Evolutionary conservation across 2,113 vertebrate species (phyloP), one percentile per base, ranked within the genome.

Genomic region (Ctenodactylus gundi): DNA sequence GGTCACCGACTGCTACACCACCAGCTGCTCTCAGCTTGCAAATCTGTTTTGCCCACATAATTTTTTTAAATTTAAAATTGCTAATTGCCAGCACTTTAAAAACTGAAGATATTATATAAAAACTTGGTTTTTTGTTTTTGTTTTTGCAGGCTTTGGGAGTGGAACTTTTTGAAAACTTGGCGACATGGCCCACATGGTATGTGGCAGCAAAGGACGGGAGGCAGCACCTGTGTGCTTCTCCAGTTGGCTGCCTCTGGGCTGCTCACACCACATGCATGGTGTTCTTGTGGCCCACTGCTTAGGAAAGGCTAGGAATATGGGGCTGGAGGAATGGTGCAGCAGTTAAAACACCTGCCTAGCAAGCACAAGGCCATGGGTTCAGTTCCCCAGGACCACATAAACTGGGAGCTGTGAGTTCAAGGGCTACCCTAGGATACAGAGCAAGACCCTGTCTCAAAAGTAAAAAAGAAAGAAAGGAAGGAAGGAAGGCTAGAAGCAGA

Each of bases 271-370:
- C 7, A 17, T 39, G 34, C 39, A 64, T 14, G n/a, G 6, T 25
- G 21, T 73, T 62, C 41, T 81, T 83, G 41, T 75, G 65, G n/a
- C 46, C 31, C 5, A 1, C 21, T 55, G 77, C 73, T 85, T 20
- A 51, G 84, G 62, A 87, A 90, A 84, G 49, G n/a, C 58, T 65
- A 67, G 44, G 92, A 90, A 76, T n/a, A n/a, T n/a, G n/a, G n/a
- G n/a, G n/a, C n/a, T n/a, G n/a, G n/a, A n/a, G n/a, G n/a, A n/a
- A n/a, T n/a, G n/a, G n/a, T n/a, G n/a, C n/a, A n/a, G n/a, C n/a
- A n/a, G n/a, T n/a, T n/a, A n/a, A n/a, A n/a, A n/a, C n/a, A n/a
- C n/a, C n/a, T n/a, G n/a, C n/a, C n/a, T n/a, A n/a, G n/a, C n/a
- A n/a, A n/a, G n/a, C n/a, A n/a, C n/a, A n/a, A n/a, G n/a, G n/a